A percentile compares a stretch with the other conserved stretches of the same genome.
phyloP scores from a whole-genome alignment of 2,113 vertebrate species.

The Semicossyphus pulcher region DNA sequence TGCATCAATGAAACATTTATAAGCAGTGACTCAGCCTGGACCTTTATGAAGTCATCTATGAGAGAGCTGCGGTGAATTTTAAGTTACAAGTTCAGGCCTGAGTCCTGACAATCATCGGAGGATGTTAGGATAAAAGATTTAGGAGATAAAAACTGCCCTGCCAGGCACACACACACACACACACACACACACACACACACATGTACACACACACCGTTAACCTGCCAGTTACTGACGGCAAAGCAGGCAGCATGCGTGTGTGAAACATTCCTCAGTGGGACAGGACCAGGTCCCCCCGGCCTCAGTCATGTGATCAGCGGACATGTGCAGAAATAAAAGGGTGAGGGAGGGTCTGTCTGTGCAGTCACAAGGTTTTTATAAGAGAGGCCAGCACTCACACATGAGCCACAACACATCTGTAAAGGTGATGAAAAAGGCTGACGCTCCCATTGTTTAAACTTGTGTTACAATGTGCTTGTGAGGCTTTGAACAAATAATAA shows the following conservation, averaged over 20 bases:
- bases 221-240: not conserved
- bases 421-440: not conserved
- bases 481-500: not conserved
- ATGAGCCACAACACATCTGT: not conserved
- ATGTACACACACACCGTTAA: not conserved
- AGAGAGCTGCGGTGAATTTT: not conserved
- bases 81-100: constrained; percentile 1
- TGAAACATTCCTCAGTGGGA: constrained; percentile 60
- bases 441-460: not conserved
- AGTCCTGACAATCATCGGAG: not conserved
- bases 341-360: not conserved
- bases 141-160: not conserved
- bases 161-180: not conserved
- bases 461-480: not conserved
- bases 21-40: not conserved
- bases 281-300: not conserved
- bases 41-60: not conserved
- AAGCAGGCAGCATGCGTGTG: constrained; percentile 6
- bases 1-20: not conserved
- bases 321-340: not conserved
- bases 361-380: constrained; percentile 12
- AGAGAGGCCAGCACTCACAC: not conserved
- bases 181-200: not conserved
- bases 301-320: constrained; percentile 39
- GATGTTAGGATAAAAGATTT: no score